Evolutionary conservation across 92 coral and sea anemone genomes (phyloP).

Genomic region (Phymanthus crucifer): DNA sequence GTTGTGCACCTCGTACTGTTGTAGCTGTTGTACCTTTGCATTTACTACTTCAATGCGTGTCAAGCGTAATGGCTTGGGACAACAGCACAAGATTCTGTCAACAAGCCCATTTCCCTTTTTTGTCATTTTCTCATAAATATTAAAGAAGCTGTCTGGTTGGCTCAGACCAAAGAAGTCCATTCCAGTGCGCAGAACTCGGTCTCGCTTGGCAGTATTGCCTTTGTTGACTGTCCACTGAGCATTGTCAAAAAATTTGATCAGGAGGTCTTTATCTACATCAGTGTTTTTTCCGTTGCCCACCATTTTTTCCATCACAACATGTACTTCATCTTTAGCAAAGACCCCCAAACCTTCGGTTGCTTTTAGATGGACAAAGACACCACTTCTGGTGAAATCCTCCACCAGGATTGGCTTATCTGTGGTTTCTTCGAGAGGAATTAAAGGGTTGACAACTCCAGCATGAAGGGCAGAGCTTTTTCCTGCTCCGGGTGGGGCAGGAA

Average conservation of each 20-base stretch:
- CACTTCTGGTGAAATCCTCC: slow-evolving; percentile 38
- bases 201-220: slow-evolving; percentile 37
- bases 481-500: slow-evolving; percentile 13
- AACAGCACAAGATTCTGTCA: slow-evolving; percentile 33
- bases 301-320: slow-evolving; percentile 36
- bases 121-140: slow-evolving; percentile 19
- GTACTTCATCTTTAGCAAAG: slow-evolving; percentile 26
- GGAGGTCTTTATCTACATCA: slow-evolving; percentile 33
- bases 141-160: slow-evolving; percentile 35
- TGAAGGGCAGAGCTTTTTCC: slow-evolving; percentile 12
- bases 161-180: slow-evolving; percentile 39
- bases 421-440: not conserved
- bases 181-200: slow-evolving; percentile 19
- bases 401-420: slow-evolving; percentile 11
- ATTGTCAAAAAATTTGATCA: slow-evolving; percentile 39
- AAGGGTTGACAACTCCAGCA: not conserved
- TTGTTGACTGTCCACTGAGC: slow-evolving; percentile 40
- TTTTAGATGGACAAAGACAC: slow-evolving; percentile 35
- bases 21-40: slow-evolving; percentile 26
- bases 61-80: slow-evolving; percentile 14
- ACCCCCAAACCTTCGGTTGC: slow-evolving; percentile 36
- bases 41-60: slow-evolving; percentile 24
- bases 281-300: not conserved
- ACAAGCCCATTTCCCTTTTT: slow-evolving; percentile 37
- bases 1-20: slow-evolving; percentile 18